Percentiles rank a stretch among this genome's conserved stretches.
Conservation (phyloP, 2,113 vertebrate species). For the Cyrtonyx montezumae region DNA sequence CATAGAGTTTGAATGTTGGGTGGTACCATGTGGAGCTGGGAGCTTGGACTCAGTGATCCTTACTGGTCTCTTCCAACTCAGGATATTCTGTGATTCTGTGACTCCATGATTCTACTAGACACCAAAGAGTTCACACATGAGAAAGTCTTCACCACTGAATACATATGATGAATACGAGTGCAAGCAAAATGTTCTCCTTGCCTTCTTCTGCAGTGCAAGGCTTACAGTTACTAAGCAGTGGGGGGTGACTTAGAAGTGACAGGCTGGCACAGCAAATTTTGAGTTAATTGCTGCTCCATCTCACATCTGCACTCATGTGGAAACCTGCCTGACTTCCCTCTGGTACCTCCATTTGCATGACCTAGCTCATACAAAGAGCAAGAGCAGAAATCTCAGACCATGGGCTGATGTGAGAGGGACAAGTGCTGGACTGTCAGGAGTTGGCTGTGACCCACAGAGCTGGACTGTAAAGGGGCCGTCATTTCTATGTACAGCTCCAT, state of each 20-base stretch:
- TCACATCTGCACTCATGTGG: not conserved
- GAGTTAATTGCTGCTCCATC: constrained; percentile 29
- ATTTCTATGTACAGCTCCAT: not conserved
- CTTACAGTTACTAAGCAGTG: constrained; percentile 17
- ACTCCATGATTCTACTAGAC: not conserved
- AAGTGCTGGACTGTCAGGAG: not conserved
- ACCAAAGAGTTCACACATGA: constrained; percentile 2
- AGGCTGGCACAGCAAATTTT: not conserved
- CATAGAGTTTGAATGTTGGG: too few relatives aligned
- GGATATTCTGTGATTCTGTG: too few relatives aligned
- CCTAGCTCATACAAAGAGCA: not conserved
- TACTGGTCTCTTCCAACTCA: too few relatives aligned
- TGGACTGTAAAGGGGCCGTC: not conserved
- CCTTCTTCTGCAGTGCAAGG: not conserved
- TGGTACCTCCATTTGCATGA: not conserved
- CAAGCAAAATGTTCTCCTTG: constrained; percentile 21
- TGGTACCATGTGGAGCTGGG: too few relatives aligned
- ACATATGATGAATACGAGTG: not conserved
- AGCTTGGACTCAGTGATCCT: too few relatives aligned
- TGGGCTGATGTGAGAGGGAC: rapidly evolving
- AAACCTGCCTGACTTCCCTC: not conserved
- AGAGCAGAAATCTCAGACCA: not conserved
- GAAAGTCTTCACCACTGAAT: not conserved
- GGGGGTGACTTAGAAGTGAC: not conserved
- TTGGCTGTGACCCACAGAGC: not conserved